These are phyloP conservation scores for Dasyornis broadbenti DNA, from an alignment of 2,113 vertebrate species.

Conservation along the genomic window DNA sequence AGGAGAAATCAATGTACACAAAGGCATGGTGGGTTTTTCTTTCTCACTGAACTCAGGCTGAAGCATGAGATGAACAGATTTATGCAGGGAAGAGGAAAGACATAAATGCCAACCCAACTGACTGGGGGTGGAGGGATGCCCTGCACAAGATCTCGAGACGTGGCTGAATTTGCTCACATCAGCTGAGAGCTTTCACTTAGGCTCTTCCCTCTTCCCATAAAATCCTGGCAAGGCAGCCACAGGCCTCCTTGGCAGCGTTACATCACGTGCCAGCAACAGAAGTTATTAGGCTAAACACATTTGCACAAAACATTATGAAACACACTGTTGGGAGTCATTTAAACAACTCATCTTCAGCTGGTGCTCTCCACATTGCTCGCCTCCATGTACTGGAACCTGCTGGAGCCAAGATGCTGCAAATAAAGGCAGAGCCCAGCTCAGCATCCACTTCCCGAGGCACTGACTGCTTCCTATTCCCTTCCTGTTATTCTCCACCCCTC, in stretches of 20 bases:
- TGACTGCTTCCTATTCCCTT: slow-evolving; percentile 17
- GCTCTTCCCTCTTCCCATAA: background rate
- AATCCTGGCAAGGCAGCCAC: background rate
- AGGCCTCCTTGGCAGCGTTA: background rate
- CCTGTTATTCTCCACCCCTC: slow-evolving; percentile 31
- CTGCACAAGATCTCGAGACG: accelerated
- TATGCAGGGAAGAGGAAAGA: background rate
- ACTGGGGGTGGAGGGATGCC: background rate
- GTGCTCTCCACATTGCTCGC: background rate
- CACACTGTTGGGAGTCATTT: background rate
- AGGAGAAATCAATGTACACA: background rate
- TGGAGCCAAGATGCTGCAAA: background rate
- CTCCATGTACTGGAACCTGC: background rate
- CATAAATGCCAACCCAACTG: background rate
- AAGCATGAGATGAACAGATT: background rate
- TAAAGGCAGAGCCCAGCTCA: background rate
- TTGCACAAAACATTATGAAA: slow-evolving; percentile 6
- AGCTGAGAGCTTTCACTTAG: background rate
- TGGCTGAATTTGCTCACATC: background rate
- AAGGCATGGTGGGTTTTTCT: background rate
- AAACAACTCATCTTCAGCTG: background rate
- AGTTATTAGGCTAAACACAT: background rate
- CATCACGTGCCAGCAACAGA: background rate
- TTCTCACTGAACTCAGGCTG: background rate
- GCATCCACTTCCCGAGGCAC: background rate